Conservation (phyloP, 2,888 invertebrate species). For the Adela reaumurella region DNA sequence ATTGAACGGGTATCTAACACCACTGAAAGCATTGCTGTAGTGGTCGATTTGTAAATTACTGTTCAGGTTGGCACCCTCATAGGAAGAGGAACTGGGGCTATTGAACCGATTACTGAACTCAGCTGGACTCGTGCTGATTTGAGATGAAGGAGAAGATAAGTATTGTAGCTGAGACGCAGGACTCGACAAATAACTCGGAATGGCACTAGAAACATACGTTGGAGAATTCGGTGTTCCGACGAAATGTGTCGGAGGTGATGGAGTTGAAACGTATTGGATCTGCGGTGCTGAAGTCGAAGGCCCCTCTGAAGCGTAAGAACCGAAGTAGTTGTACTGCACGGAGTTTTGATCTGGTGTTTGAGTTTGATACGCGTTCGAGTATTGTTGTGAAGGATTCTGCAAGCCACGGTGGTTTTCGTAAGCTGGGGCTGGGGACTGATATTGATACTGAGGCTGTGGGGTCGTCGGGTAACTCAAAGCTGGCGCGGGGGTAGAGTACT, state of each 20-base stretch:
- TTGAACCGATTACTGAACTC: constrained; percentile 30
- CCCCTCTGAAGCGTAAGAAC: constrained; percentile 27
- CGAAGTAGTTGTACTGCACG: constrained; percentile 28
- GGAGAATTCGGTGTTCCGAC: constrained; percentile 19
- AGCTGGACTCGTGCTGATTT: constrained; percentile 30
- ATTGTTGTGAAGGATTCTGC: constrained; percentile 26
- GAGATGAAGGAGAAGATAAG: constrained; percentile 36
- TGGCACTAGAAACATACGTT: constrained; percentile 37
- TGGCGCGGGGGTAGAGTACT: constrained; percentile 32
- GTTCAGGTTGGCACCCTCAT: constrained; percentile 25
- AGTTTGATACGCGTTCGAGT: constrained; percentile 26
- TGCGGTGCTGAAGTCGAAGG: constrained; percentile 32
- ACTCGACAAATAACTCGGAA: constrained; percentile 39
- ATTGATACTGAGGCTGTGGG: constrained; percentile 41
- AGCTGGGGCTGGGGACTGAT: constrained; percentile 27
- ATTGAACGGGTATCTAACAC: constrained; percentile 32
- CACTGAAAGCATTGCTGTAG: constrained; percentile 41
- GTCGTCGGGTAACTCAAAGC: constrained; percentile 37
- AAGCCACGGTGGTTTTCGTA: constrained; percentile 28
- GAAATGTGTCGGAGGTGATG: constrained; percentile 12
- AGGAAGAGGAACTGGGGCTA: constrained; percentile 23
- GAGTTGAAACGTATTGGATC: constrained; percentile 33
- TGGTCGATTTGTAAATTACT: constrained; percentile 42
- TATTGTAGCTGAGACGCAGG: constrained; percentile 34
- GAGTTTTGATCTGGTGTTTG: constrained; percentile 26